These are phyloP conservation scores for Siderastrea siderea DNA, from an alignment of 92 coral and sea anemone genomes.

Conservation along the genomic window DNA sequence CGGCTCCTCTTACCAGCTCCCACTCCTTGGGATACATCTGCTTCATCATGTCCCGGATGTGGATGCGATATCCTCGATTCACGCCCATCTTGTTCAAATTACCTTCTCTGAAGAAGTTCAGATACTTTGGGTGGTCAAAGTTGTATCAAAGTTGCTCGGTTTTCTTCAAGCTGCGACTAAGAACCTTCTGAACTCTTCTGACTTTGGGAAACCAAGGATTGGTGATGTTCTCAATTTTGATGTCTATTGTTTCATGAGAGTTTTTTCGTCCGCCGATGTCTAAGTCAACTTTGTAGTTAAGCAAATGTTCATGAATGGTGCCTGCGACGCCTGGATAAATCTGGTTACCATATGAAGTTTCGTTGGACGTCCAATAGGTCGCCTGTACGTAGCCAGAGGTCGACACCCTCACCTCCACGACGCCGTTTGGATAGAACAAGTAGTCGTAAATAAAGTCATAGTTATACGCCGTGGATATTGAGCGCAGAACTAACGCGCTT, in stretches of 20 bases:
- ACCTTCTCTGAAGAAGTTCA: constrained; percentile 73
- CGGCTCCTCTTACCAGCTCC: constrained; percentile 59
- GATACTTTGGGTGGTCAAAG: constrained; percentile 80
- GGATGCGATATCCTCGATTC: constrained; percentile 84
- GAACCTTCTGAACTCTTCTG: constrained; percentile 64
- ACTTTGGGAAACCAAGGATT: constrained; percentile 68
- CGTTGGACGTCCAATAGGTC: constrained; percentile 71
- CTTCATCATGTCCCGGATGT: constrained; percentile 73
- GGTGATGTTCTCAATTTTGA: constrained; percentile 67
- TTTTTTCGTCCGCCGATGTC: constrained; percentile 39
- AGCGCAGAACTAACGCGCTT: constrained; percentile 74
- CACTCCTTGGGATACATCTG: constrained; percentile 76
- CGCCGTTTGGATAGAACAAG: constrained; percentile 84
- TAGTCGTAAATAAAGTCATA: constrained; percentile 86
- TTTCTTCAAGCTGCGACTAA: constrained; percentile 66
- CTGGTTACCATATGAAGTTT: constrained; percentile 59
- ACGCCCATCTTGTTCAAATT: constrained; percentile 59
- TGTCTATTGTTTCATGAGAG: constrained; percentile 71
- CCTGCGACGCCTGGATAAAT: constrained; percentile 75
- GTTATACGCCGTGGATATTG: constrained; percentile 74
- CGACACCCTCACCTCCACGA: constrained; percentile 77
- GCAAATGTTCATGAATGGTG: constrained; percentile 78
- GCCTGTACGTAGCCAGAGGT: constrained; percentile 79
- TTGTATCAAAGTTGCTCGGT: constrained; percentile 81
- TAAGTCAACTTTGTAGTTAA: constrained; percentile 85